These are phyloP conservation scores for Caranx ignobilis DNA, from an alignment of 2,113 vertebrate species.

Conservation along the genomic window DNA sequence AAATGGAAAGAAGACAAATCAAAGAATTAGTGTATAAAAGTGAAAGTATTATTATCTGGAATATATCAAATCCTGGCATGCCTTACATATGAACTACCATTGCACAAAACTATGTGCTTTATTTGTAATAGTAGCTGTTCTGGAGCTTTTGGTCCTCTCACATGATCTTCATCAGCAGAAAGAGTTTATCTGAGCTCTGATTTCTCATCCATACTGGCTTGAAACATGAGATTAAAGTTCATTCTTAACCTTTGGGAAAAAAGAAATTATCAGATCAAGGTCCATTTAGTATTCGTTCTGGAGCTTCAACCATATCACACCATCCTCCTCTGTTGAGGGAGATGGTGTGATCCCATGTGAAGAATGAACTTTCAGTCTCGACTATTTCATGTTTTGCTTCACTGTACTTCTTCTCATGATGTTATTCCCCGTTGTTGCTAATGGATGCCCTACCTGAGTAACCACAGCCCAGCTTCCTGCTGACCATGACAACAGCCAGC, in stretches of 20 bases:
- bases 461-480: slow-evolving; percentile 18
- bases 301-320: background rate
- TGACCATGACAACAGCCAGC: slow-evolving; percentile 18
- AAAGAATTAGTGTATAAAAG: no score
- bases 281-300: background rate
- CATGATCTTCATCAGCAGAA: background rate
- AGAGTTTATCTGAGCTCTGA: background rate
- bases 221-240: no score
- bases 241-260: no score
- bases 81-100: no score
- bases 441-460: background rate
- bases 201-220: no score
- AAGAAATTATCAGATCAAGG: no score
- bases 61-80: no score
- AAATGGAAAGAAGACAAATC: no score
- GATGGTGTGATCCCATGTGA: background rate
- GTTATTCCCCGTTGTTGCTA: background rate
- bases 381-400: slow-evolving; percentile 28
- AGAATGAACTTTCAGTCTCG: slow-evolving; percentile 15
- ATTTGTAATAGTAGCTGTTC: background rate
- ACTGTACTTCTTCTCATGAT: background rate
- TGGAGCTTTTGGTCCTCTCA: background rate
- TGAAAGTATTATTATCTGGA: no score
- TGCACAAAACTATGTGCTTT: background rate
- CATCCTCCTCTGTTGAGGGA: background rate